Evolutionary conservation across 2,797 vertebrate species (phyloP).

Genomic region (Hephaestus fuliginosus): DNA sequence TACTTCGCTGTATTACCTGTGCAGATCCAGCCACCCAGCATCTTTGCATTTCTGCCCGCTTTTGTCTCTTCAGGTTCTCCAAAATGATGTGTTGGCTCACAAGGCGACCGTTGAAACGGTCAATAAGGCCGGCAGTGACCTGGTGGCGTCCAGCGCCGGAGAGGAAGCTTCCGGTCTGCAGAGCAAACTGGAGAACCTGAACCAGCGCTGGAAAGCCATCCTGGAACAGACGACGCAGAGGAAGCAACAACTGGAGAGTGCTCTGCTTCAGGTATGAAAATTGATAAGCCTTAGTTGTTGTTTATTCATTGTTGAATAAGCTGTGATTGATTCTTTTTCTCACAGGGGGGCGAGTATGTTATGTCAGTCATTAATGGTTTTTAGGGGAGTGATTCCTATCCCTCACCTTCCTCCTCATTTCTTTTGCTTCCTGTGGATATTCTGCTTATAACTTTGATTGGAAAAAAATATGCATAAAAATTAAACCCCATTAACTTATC

Average conservation of each 20-base stretch:
- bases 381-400: conserved; percentile 34
- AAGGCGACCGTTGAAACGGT: conserved; percentile 95
- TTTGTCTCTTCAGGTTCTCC: conserved; percentile 89
- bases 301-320: conserved; percentile 22
- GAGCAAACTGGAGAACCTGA: conserved; percentile 93
- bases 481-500: not conserved
- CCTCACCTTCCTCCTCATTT: conserved; percentile 22
- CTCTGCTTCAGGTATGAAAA: conserved; percentile 92
- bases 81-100: conserved; percentile 97
- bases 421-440: conserved; percentile 37
- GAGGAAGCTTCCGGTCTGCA: conserved; percentile 95
- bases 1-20: not conserved
- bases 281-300: not conserved
- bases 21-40: not conserved
- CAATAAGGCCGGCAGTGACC: conserved; percentile 94
- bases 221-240: conserved; percentile 93
- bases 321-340: conserved; percentile 53
- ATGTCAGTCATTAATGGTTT: conserved; percentile 43
- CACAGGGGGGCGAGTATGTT: conserved; percentile 37
- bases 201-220: conserved; percentile 93
- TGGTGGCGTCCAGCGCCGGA: conserved; percentile 93
- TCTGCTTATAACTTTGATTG: conserved; percentile 49
- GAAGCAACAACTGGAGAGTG: conserved; percentile 92
- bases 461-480: conserved; percentile 2
- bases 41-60: not conserved